Base-by-base conservation (phyloP, 2,113 vertebrate species). In the Gallinago undulata region DNA sequence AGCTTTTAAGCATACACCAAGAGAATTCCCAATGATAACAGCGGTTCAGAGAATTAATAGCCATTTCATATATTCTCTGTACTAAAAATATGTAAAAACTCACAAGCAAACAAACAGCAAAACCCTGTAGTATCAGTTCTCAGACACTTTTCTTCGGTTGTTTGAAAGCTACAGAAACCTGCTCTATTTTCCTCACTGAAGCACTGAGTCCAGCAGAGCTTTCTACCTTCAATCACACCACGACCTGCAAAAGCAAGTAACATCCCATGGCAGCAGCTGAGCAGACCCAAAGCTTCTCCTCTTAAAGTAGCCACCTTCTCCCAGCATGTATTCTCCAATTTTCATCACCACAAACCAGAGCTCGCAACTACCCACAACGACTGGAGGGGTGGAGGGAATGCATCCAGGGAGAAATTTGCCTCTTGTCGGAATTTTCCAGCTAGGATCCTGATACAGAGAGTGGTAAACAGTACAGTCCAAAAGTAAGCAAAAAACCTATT, bases 401-500 rank as follows among this genome's bases (percentile, higher is more conserved):
- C 33, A 47, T 57, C 33, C 37, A 79, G 70, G 56, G 28, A 90
- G 55, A 79, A 55, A 57, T 86, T 47, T 76, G 67, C 72, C 45
- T 69, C 41, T 53, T 62, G 16, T 79, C 13, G 9, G 74, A 86
- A 94, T 64, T 79, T 96, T 86, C 88, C 92, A 97, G 47, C 91
- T 93, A 77, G 47, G 48, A 88, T 64, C 57, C 67, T 67, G 35
- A 28, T 63, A 59, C 51, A 92, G 79, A 87, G 66, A 87, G 57
- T 30, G 27, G 62, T 57, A 93, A 97, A 94, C 75, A 95, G 89
- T 5, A 31, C 11, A 94, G 66, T 60, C 91, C 83, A 96, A 95
- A 95, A 88, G 12, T n/a, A 30, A 48, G 86, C 79, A 78, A 91
- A 94, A 97, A 77, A 74, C 76, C 85, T 82, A 80, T 95, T 94